Percentiles rank a stretch among this genome's conserved stretches.
These are phyloP conservation scores for Paramisgurnus dabryanus DNA, from an alignment of 2,113 vertebrate species.

Conservation along the genomic window DNA sequence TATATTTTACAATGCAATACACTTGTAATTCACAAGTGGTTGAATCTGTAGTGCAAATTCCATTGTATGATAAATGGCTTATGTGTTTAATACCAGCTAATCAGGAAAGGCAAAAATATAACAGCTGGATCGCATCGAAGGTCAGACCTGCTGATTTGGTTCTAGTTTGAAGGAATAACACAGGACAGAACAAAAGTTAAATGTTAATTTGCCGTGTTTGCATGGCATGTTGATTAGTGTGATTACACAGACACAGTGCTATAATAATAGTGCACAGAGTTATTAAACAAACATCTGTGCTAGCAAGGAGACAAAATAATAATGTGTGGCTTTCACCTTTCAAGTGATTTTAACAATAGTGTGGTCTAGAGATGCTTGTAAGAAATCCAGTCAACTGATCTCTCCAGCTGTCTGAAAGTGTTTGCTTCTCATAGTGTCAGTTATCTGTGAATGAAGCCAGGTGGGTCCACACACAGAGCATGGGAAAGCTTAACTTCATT, in stretches of 20 bases:
- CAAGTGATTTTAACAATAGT: slow-evolving; percentile 29
- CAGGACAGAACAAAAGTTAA: slow-evolving; percentile 52
- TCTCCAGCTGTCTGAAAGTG: not conserved
- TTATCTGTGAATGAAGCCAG: slow-evolving; percentile 14
- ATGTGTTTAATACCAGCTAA: not conserved
- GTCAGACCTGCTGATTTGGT: not conserved
- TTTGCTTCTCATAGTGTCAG: not conserved
- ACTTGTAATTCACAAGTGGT: slow-evolving; percentile 3
- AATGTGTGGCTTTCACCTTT: slow-evolving; percentile 32
- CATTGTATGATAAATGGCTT: not conserved
- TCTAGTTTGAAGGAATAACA: not conserved
- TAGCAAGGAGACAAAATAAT: slow-evolving; percentile 37
- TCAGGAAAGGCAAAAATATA: not conserved
- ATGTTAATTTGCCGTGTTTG: slow-evolving; percentile 60
- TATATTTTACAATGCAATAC: too few relatives aligned
- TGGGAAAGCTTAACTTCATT: slow-evolving; percentile 10
- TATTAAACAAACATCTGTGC: slow-evolving; percentile 32
- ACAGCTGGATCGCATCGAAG: slow-evolving; percentile 13
- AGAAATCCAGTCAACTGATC: slow-evolving; percentile 5
- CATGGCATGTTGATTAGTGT: slow-evolving; percentile 56
- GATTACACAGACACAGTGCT: not conserved
- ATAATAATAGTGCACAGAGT: not conserved
- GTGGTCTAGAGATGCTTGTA: not conserved
- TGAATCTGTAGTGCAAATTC: slow-evolving; percentile 4
- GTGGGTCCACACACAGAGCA: not conserved